These are phyloP conservation scores for Drosophila monieri DNA, from an alignment of 2,888 invertebrate species.

Conservation along the genomic window DNA sequence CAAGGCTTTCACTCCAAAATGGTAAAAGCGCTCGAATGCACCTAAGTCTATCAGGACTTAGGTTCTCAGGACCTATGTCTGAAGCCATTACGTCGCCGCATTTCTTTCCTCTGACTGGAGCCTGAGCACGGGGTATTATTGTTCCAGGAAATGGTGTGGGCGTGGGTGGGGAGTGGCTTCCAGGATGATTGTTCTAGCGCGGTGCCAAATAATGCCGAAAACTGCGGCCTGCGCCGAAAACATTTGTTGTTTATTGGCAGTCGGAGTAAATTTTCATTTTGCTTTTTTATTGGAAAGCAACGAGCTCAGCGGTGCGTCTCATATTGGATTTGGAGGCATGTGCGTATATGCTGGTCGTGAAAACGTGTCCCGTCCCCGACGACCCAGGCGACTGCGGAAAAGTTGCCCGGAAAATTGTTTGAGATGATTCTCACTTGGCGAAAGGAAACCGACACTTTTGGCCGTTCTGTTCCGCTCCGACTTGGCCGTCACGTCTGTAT, in stretches of 20 bases:
- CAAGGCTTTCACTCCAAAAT: not conserved
- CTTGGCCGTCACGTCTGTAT: constrained; percentile 65
- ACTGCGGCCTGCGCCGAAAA: constrained; percentile 38
- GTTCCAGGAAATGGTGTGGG: not conserved
- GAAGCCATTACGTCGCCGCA: constrained; percentile 10
- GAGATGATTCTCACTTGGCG: constrained; percentile 29
- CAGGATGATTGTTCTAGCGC: not conserved
- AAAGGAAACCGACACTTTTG: constrained; percentile 3
- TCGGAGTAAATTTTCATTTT: constrained; percentile 75
- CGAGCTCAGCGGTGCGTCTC: constrained; percentile 34
- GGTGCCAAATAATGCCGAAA: constrained; percentile 14
- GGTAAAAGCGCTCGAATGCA: not conserved
- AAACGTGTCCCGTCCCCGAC: constrained; percentile 15
- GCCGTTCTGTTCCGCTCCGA: not conserved
- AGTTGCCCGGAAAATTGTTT: constrained; percentile 39
- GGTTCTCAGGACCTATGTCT: not conserved
- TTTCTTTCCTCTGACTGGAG: constrained; percentile 8
- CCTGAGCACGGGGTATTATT: constrained; percentile 12
- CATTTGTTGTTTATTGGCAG: constrained; percentile 73
- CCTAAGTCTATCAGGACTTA: not conserved
- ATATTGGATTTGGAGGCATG: constrained; percentile 67
- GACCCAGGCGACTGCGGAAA: constrained; percentile 17
- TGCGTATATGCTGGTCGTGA: constrained; percentile 15
- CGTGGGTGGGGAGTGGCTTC: not conserved
- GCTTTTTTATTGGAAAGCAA: constrained; percentile 59